These are phyloP conservation scores for Periophthalmodon schlosseri DNA, from an alignment of 2,113 vertebrate genomes.

Conservation along the genomic window DNA sequence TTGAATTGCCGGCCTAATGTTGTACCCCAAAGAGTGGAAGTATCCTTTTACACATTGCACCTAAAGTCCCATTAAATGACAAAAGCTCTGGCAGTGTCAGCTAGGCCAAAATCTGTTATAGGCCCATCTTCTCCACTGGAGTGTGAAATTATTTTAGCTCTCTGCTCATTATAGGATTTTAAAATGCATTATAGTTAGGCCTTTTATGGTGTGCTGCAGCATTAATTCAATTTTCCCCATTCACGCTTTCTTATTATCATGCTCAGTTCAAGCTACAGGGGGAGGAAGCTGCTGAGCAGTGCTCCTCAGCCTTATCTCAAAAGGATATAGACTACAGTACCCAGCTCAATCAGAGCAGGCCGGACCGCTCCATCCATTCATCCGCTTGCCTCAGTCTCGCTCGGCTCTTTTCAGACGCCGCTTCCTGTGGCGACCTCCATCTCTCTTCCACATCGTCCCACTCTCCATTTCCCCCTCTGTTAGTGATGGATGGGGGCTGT, in stretches of 20 bases:
- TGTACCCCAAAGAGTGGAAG: conserved; percentile 48
- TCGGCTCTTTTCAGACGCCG: conserved; percentile 43
- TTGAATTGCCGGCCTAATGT: conserved; percentile 30
- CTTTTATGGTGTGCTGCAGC: conserved; percentile 73
- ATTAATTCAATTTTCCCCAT: conserved; percentile 79
- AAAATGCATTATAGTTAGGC: conserved; percentile 77
- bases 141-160: conserved; percentile 80
- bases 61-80: conserved; percentile 64
- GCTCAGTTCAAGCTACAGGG: conserved; percentile 65
- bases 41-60: conserved; percentile 56
- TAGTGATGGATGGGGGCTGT: conserved; percentile 72
- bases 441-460: conserved; percentile 52
- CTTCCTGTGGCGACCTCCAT: conserved; percentile 64
- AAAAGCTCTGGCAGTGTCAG: conserved; percentile 59
- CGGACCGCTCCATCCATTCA: conserved; percentile 57
- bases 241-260: conserved; percentile 71
- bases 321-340: conserved; percentile 74
- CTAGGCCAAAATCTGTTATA: conserved; percentile 64
- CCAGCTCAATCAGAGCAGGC: conserved; percentile 67
- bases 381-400: conserved; percentile 40
- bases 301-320: conserved; percentile 67
- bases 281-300: conserved; percentile 67
- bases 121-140: conserved; percentile 70
- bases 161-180: conserved; percentile 78
- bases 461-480: conserved; percentile 62